These are phyloP conservation scores for Eupeodes corollae DNA, from an alignment of 1,140 invertebrate species.

Conservation along the genomic window DNA sequence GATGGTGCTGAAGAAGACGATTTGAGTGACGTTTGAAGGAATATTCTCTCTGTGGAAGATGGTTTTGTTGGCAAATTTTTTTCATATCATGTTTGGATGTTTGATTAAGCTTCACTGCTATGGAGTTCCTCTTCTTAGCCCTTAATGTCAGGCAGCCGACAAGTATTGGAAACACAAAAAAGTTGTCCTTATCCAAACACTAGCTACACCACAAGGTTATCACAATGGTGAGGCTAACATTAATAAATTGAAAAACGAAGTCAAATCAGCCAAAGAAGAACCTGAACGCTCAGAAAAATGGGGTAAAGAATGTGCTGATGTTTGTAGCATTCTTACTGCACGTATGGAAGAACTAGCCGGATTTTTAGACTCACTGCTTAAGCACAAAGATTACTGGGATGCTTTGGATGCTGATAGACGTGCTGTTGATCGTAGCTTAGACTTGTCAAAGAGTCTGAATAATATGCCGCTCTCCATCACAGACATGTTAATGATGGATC, in stretches of 20 bases:
- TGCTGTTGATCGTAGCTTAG: constrained; percentile 44
- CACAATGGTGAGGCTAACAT: constrained; percentile 23
- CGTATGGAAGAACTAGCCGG: constrained; percentile 57
- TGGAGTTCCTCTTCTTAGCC: constrained; percentile 72
- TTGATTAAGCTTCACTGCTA: constrained; percentile 73
- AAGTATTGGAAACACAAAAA: constrained; percentile 54
- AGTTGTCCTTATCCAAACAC: constrained; percentile 25
- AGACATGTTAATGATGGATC: constrained; percentile 23
- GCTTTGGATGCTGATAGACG: constrained; percentile 41
- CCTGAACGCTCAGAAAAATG: constrained; percentile 38
- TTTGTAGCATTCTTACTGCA: constrained; percentile 49
- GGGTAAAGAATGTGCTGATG: constrained; percentile 49
- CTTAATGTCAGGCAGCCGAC: constrained; percentile 62
- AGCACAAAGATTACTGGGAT: constrained; percentile 46
- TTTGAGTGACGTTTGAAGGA: constrained; percentile 37
- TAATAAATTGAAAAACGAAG: constrained; percentile 28
- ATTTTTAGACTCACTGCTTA: constrained; percentile 58
- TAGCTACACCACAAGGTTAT: constrained; percentile 20
- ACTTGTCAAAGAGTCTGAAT: constrained; percentile 44
- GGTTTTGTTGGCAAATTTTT: constrained; percentile 6
- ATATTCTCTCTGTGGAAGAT: constrained; percentile 42
- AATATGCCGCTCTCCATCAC: constrained; percentile 34
- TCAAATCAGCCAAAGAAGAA: constrained; percentile 29
- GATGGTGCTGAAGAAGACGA: constrained; percentile 34
- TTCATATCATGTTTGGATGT: constrained; percentile 53